phyloP scores from a whole-genome alignment of 2,888 invertebrate genomes.

The Germaria angustata region DNA sequence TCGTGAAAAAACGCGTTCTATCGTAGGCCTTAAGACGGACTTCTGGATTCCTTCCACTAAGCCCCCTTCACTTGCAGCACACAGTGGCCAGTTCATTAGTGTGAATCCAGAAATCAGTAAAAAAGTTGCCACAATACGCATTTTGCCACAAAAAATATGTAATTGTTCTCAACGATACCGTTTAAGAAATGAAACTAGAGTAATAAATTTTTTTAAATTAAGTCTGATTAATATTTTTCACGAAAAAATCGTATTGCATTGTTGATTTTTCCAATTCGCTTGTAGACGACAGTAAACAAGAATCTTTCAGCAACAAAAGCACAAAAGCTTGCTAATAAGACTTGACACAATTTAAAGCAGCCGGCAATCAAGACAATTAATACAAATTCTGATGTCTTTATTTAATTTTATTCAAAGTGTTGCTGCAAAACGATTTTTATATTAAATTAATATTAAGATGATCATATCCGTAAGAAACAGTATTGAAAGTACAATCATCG shows the following conservation, averaged over 20 bases:
- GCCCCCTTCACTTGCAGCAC: neutral
- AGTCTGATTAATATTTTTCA: neutral
- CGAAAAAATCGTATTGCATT: neutral
- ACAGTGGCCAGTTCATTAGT: neutral
- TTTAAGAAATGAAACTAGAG: slow-evolving; percentile 21
- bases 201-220: neutral
- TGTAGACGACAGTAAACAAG: neutral
- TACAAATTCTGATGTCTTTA: slow-evolving; percentile 10
- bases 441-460: neutral
- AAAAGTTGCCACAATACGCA: neutral
- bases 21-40: slow-evolving; percentile 69
- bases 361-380: neutral
- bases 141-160: neutral
- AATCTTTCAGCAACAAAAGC: neutral
- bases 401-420: neutral
- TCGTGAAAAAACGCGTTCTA: slow-evolving; percentile 75
- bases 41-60: neutral
- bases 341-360: slow-evolving; percentile 6
- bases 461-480: neutral
- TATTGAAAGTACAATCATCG: slow-evolving; percentile 7
- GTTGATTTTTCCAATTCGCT: slow-evolving; percentile 35
- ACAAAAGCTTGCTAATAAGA: slow-evolving; percentile 44
- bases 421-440: neutral
- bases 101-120: neutral
- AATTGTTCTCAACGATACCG: slow-evolving; percentile 27